These are phyloP conservation scores for Eciton burchellii DNA, from an alignment of 1,140 invertebrate genomes.

Conservation along the genomic window DNA sequence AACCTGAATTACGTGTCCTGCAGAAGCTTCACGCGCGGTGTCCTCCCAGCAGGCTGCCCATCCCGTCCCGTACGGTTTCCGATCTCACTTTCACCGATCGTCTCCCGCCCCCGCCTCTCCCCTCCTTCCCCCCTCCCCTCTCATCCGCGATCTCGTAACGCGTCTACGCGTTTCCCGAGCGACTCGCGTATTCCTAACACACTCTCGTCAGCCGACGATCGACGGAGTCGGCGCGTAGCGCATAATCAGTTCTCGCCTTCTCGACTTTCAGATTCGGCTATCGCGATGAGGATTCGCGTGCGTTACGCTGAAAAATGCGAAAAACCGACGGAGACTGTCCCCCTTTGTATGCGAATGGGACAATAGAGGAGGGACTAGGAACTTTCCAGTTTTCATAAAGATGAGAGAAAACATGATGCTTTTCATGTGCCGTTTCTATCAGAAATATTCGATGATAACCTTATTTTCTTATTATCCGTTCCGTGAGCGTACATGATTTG, in stretches of 20 bases:
- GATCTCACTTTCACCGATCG: constrained; percentile 54
- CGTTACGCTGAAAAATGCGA: neutral
- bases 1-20: neutral
- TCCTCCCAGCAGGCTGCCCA: neutral
- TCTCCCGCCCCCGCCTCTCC: constrained; percentile 27
- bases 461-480: neutral
- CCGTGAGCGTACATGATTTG: neutral
- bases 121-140: too few species aligned
- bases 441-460: too few species aligned
- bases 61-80: neutral
- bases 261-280: neutral
- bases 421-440: neutral
- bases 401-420: neutral
- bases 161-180: constrained; percentile 17
- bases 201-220: neutral
- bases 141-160: constrained; percentile 32
- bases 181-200: constrained; percentile 27
- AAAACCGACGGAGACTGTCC: too few species aligned
- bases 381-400: neutral
- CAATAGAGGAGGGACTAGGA: neutral
- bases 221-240: neutral
- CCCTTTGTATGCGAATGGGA: neutral
- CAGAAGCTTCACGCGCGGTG: neutral
- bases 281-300: neutral
- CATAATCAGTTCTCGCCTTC: neutral